A percentile compares a stretch with the other conserved stretches of the same genome.
phyloP scores from a whole-genome alignment of 2,797 vertebrate species.

The Luscinia luscinia region DNA sequence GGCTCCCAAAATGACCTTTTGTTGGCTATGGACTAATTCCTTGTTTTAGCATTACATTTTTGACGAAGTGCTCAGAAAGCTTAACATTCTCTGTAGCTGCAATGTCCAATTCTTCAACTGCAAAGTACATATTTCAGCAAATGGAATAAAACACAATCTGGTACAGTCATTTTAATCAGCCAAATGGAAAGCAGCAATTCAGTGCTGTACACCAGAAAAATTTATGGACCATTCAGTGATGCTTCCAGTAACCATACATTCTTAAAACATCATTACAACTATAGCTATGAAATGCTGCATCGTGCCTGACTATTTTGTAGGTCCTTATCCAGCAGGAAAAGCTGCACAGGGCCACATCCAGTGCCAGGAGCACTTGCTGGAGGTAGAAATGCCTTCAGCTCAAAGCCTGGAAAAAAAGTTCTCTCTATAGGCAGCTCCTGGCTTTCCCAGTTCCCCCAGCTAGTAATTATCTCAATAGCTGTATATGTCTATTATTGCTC shows the following conservation, averaged over 20 bases:
- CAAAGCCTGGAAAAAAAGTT: background rate
- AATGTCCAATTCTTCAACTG: background rate
- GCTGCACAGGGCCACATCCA: background rate
- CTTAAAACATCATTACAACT: constrained; percentile 27
- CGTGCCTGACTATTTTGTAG: background rate
- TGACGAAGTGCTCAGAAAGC: background rate
- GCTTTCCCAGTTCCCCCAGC: background rate
- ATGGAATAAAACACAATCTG: constrained; percentile 36
- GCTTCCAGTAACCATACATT: constrained; percentile 33
- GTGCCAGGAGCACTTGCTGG: background rate
- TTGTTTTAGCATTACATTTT: constrained; percentile 29
- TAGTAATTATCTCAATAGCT: background rate
- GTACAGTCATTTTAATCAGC: constrained; percentile 46
- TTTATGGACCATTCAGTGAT: background rate
- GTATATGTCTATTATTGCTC: background rate
- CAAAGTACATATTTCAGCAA: background rate
- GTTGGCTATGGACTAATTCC: constrained; percentile 23
- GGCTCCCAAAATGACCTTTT: constrained; percentile 35
- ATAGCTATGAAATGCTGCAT: background rate
- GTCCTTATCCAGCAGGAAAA: background rate
- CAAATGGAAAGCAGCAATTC: constrained; percentile 38
- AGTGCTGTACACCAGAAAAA: background rate
- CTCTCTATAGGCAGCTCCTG: background rate
- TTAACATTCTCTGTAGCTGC: background rate
- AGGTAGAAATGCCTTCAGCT: background rate